Base-by-base conservation (phyloP, 2,797 vertebrate genomes). In the Danio jaintianensis region DNA sequence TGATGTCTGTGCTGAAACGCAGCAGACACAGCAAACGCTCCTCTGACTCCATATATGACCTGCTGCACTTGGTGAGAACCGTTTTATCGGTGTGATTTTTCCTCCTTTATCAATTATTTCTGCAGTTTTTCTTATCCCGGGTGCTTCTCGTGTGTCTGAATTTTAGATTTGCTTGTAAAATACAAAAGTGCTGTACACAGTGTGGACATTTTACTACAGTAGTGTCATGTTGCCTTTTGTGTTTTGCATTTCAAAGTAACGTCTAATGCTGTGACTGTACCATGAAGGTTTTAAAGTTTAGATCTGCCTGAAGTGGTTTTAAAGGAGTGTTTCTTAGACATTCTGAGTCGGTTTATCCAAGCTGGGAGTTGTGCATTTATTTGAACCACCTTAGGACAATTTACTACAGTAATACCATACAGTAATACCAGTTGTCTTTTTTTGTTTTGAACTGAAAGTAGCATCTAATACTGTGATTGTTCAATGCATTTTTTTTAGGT, bases 1-100 rank as follows among this genome's bases (percentile, higher is more conserved):
- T 84, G 85, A 96, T 97, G 96, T 96, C 96, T 55, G 93, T 93
- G 56, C 91, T 95, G 83, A 94, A 95, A 94, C 93, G 93, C 93
- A 94, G 89, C 85, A 95, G 87, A 84, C 94, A 93, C 85, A 94
- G 93, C 43, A 95, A 90, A 88, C 90, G 90, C 88, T 93, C 94
- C 0, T 89, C 95, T 0, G 96, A 95, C 83, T 96, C 96, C 53
- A 83, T 96, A 73, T 93, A 94, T 89, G 94, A 93, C 86, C 89
- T 96, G 85, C 95, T 96, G 52, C 92, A 95, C 86, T 89, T 94
- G 94, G 94, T 95, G 91, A 95, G 93, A 43, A 62, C 5, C 11
- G 8, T 9, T 78, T 43, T 13, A 16, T 76, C 15, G 22, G 11
- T 75, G 7, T 8, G 18, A 0, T 0, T 47, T 56, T 53, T n/a